Conservation (phyloP, 2,797 vertebrate genomes). For the Melanogrammus aeglefinus region DNA sequence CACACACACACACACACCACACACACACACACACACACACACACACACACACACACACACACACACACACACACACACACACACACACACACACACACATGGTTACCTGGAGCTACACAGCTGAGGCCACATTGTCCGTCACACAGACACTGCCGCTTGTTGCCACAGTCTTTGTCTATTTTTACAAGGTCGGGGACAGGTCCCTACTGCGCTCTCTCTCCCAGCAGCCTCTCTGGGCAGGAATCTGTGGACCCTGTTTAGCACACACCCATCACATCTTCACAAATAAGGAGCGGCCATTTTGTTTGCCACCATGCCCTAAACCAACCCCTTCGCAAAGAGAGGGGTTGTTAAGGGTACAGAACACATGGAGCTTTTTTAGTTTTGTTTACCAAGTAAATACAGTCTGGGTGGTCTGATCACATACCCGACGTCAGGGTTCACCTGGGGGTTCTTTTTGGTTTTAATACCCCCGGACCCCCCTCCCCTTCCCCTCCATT, state of each 20-base stretch:
- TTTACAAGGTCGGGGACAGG: constrained; percentile 75
- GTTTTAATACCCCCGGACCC: neutral
- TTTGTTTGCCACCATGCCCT: constrained; percentile 43
- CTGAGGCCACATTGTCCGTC: constrained; percentile 83
- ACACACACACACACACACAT: constrained; percentile 9
- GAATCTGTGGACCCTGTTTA: constrained; percentile 47
- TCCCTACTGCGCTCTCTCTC: constrained; percentile 65
- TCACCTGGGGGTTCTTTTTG: neutral
- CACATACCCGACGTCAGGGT: neutral
- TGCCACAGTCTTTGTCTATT: constrained; percentile 71
- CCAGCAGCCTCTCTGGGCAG: constrained; percentile 72
- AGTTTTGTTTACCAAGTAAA: neutral
- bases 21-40: constrained; percentile 5
- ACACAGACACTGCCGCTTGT: constrained; percentile 77
- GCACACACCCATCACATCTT: constrained; percentile 42
- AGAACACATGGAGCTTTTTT: neutral
- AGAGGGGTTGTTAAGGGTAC: neutral
- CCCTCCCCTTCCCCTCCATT: neutral
- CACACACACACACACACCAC: neutral
- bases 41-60: neutral
- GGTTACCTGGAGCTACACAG: constrained; percentile 78
- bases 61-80: neutral
- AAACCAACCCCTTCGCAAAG: neutral
- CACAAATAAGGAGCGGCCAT: constrained; percentile 19
- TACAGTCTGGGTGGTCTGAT: constrained; percentile 1